Conservation (phyloP, 1,140 invertebrate genomes). For the Chymomyza costata region DNA sequence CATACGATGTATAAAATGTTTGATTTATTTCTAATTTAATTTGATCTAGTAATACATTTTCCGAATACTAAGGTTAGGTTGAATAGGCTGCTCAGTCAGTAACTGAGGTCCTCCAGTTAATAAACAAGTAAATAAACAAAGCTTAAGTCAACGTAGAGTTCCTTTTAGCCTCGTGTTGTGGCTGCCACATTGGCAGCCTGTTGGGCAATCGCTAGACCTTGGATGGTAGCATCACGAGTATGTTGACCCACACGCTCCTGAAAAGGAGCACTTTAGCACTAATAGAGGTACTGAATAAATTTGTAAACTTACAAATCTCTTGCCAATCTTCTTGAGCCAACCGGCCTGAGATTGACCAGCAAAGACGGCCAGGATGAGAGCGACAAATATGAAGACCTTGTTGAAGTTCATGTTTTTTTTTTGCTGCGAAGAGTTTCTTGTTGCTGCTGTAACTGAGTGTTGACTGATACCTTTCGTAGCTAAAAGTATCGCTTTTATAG, state of each 20-base stretch:
- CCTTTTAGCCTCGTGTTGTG: slow-evolving; percentile 34
- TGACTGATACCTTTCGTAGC: slow-evolving; percentile 1
- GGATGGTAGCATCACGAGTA: slow-evolving; percentile 54
- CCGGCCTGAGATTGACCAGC: slow-evolving; percentile 33
- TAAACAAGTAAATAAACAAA: too few species aligned
- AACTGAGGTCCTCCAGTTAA: too few species aligned
- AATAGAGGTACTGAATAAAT: background rate
- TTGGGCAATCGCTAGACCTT: slow-evolving; percentile 44
- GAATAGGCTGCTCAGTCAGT: too few species aligned
- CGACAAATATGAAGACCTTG: slow-evolving; percentile 25
- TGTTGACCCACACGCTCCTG: slow-evolving; percentile 53
- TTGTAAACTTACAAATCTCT: slow-evolving; percentile 36
- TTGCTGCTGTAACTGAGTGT: background rate
- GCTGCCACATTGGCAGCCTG: slow-evolving; percentile 59
- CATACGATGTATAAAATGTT: too few species aligned
- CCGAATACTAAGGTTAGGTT: too few species aligned
- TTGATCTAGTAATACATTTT: too few species aligned
- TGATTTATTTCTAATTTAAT: too few species aligned
- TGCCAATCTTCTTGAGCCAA: slow-evolving; percentile 40
- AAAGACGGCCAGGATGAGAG: slow-evolving; percentile 18
- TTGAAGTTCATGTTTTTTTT: slow-evolving; percentile 24
- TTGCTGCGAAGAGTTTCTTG: background rate
- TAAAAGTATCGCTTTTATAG: slow-evolving; percentile 4
- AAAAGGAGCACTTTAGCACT: too few species aligned
- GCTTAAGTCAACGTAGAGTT: too few species aligned